These are phyloP conservation scores for Sylvia borin DNA, from an alignment of 2,797 vertebrate species.

Conservation along the genomic window DNA sequence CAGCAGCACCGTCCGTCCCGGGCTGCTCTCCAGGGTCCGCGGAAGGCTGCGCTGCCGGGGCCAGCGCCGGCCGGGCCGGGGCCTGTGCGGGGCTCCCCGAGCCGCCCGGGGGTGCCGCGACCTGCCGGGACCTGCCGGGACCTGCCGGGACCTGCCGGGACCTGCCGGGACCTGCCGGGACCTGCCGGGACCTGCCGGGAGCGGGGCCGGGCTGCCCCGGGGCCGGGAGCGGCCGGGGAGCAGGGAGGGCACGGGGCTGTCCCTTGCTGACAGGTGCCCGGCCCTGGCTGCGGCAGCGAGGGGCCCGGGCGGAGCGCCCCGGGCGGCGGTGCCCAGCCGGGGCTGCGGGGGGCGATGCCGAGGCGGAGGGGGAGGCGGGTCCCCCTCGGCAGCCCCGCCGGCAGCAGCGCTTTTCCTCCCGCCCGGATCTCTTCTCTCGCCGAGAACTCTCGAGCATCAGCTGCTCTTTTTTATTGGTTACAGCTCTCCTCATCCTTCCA, in stretches of 20 bases:
- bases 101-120: too few species aligned
- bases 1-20: background rate
- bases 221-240: too few species aligned
- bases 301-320: background rate
- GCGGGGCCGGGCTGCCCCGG: background rate
- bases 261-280: background rate
- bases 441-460: background rate
- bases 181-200: background rate
- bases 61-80: too few species aligned
- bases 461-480: background rate
- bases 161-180: too few species aligned
- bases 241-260: background rate
- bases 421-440: background rate
- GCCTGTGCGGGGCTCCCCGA: too few species aligned
- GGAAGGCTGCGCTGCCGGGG: too few species aligned
- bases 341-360: background rate
- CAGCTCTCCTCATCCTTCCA: background rate
- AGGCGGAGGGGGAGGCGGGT: background rate
- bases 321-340: background rate
- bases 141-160: background rate
- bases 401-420: background rate
- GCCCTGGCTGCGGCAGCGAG: background rate
- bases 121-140: background rate
- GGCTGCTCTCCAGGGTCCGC: background rate
- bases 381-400: background rate